Conservation (phyloP, 2,888 invertebrate species). For the Tiphia femorata region DNA sequence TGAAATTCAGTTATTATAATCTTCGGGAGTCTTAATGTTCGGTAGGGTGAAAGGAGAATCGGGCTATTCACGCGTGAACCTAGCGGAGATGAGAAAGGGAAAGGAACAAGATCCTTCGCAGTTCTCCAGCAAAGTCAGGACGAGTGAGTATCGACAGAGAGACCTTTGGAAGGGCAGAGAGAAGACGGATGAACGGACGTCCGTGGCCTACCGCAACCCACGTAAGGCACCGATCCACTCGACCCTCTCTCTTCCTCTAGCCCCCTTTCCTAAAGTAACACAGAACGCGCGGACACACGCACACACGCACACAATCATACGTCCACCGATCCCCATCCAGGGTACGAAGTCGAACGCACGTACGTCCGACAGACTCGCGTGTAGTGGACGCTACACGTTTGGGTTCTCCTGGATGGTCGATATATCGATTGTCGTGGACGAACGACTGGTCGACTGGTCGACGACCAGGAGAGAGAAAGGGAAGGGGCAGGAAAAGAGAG, state of each 20-base stretch:
- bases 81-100: no score
- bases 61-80: no score
- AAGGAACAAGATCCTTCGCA: no score
- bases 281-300: neutral
- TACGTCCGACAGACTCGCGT: conserved; percentile 42
- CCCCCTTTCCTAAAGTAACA: neutral
- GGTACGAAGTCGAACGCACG: conserved; percentile 17
- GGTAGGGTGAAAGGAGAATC: no score
- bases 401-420: conserved; percentile 54
- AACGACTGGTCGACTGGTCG: conserved; percentile 57
- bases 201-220: conserved; percentile 65
- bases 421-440: conserved; percentile 60
- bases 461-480: conserved; percentile 47
- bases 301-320: conserved; percentile 8
- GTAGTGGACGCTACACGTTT: conserved; percentile 50
- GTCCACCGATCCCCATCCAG: conserved; percentile 5
- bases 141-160: no score
- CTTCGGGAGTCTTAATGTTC: no score
- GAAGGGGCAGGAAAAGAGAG: conserved; percentile 1
- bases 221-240: conserved; percentile 47
- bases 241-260: conserved; percentile 15
- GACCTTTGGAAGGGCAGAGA: conserved; percentile 43
- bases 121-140: no score
- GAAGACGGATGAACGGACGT: conserved; percentile 51
- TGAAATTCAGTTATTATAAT: no score